These are phyloP conservation scores for Platycercus adscitus DNA, from an alignment of 2,113 vertebrate genomes.

Conservation along the genomic window DNA sequence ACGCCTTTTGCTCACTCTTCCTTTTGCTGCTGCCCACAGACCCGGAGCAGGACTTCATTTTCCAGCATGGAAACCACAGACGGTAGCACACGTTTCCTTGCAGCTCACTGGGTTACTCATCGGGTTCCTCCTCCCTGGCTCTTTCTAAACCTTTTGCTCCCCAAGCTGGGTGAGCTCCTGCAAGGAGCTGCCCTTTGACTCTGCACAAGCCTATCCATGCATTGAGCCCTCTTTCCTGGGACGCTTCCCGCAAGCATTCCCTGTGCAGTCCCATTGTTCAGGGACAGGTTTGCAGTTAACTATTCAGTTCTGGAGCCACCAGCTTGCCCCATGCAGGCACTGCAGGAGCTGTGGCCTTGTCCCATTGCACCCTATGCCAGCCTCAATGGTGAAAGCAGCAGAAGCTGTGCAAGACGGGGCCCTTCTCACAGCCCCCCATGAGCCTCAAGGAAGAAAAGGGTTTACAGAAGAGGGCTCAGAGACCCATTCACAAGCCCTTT, in stretches of 20 bases:
- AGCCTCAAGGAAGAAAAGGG: background rate
- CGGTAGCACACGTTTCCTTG: background rate
- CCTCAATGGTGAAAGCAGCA: background rate
- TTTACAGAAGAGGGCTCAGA: background rate
- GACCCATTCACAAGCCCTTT: background rate
- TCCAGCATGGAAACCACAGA: accelerated
- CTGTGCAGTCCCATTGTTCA: accelerated
- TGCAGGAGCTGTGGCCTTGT: background rate
- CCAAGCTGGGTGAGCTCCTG: background rate
- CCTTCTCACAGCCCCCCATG: background rate
- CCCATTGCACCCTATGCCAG: accelerated
- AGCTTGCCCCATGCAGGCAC: accelerated
- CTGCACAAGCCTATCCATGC: background rate
- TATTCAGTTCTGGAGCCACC: accelerated
- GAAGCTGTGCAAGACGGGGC: accelerated
- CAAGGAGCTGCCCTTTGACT: background rate
- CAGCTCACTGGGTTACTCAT: background rate
- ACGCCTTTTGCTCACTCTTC: accelerated
- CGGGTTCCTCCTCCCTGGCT: background rate
- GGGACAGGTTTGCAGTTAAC: background rate
- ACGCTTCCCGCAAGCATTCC: accelerated
- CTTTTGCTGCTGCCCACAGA: background rate
- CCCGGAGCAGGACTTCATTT: accelerated
- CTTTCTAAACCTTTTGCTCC: background rate
- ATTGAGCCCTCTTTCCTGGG: too few relatives aligned